Percentiles rank a stretch among this genome's conserved stretches.
Conservation (phyloP, 1,140 invertebrate species). For the Camponotus pennsylvanicus region DNA sequence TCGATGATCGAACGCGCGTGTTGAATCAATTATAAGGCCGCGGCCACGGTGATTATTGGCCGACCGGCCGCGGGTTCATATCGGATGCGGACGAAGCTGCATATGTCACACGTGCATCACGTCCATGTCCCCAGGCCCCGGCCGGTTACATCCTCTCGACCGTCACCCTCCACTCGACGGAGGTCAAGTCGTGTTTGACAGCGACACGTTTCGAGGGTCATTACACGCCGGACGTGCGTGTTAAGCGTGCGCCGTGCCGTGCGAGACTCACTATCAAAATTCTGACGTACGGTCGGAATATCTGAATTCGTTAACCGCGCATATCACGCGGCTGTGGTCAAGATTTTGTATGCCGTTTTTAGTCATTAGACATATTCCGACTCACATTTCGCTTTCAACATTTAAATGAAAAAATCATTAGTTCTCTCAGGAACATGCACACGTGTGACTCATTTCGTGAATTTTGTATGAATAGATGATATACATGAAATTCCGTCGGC, state of each 20-base stretch:
- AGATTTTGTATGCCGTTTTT: neutral
- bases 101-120: slow-evolving; percentile 58
- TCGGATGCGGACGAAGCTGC: slow-evolving; percentile 41
- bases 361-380: neutral
- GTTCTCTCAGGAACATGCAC: neutral
- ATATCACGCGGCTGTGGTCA: neutral
- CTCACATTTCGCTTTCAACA: neutral
- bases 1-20: slow-evolving; percentile 50
- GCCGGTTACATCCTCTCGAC: slow-evolving; percentile 59
- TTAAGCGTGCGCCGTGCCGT: slow-evolving; percentile 34
- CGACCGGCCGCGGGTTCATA: slow-evolving; percentile 27
- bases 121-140: slow-evolving; percentile 14
- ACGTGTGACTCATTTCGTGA: neutral
- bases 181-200: slow-evolving; percentile 70
- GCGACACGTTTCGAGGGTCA: slow-evolving; percentile 69
- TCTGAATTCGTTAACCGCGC: slow-evolving; percentile 24
- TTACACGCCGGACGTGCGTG: slow-evolving; percentile 61
- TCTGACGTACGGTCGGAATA: slow-evolving; percentile 45
- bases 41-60: slow-evolving; percentile 32
- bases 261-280: slow-evolving; percentile 49
- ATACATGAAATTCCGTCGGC: neutral
- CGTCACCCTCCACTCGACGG: slow-evolving; percentile 56
- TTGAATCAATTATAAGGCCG: slow-evolving; percentile 69
- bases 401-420: neutral
- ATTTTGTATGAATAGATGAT: neutral